These are phyloP conservation scores for Tetropium fuscum DNA, from an alignment of 2,888 invertebrate genomes.

Conservation along the genomic window DNA sequence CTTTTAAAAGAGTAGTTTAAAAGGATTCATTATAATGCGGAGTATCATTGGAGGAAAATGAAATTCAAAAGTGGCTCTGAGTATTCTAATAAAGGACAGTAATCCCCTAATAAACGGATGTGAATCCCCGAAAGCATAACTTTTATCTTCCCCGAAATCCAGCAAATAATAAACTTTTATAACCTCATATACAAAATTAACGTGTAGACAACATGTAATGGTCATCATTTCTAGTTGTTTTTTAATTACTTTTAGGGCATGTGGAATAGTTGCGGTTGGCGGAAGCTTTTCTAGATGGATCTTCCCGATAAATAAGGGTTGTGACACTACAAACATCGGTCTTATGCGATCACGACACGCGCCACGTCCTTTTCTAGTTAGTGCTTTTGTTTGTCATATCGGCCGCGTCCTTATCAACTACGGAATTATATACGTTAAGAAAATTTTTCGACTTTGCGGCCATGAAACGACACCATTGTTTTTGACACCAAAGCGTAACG, in stretches of 20 bases:
- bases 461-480: too few relatives aligned
- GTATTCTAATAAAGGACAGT: too few relatives aligned
- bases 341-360: conserved; percentile 53
- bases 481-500: too few relatives aligned
- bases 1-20: too few relatives aligned
- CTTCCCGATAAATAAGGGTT: conserved; percentile 50
- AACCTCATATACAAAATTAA: conserved; percentile 34
- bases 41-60: too few relatives aligned
- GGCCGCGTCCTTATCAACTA: conserved; percentile 5
- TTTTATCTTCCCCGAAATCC: conserved; percentile 3
- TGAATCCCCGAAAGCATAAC: too few relatives aligned
- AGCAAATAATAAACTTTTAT: conserved; percentile 28
- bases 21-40: too few relatives aligned
- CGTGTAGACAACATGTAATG: conserved; percentile 39
- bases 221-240: conserved; percentile 36
- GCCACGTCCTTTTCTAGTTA: conserved; percentile 42
- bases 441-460: too few relatives aligned
- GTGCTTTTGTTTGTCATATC: conserved; percentile 20
- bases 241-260: conserved; percentile 36
- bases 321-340: conserved; percentile 57
- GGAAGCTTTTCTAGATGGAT: conserved; percentile 51
- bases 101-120: too few relatives aligned
- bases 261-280: conserved; percentile 45
- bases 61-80: too few relatives aligned
- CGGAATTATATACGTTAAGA: too few relatives aligned